These are phyloP conservation scores for Andrena flavipes DNA, from an alignment of 2,888 invertebrate species.

Conservation along the genomic window DNA sequence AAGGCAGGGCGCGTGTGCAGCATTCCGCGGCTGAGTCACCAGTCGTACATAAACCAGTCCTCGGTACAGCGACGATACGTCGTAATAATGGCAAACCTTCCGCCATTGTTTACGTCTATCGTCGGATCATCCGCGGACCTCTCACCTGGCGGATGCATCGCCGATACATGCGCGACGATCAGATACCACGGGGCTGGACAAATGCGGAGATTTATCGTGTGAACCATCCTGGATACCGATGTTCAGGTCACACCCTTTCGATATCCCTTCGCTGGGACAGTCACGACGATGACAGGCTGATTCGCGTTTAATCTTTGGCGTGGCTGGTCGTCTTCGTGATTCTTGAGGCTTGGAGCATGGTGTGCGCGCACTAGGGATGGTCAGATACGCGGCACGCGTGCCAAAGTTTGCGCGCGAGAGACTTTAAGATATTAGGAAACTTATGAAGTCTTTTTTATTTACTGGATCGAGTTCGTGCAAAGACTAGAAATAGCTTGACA, in stretches of 20 bases:
- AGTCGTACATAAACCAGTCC: conserved; percentile 64
- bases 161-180: conserved; percentile 21
- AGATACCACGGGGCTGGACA: conserved; percentile 37
- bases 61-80: conserved; percentile 53
- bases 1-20: conserved; percentile 77
- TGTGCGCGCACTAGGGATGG: no score
- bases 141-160: conserved; percentile 27
- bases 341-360: no score
- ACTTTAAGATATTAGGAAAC: background rate
- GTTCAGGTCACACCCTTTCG: conserved; percentile 30
- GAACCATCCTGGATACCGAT: conserved; percentile 3
- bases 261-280: background rate
- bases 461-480: no score
- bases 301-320: background rate
- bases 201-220: conserved; percentile 46
- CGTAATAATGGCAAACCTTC: conserved; percentile 59
- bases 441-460: no score
- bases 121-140: conserved; percentile 41
- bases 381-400: no score
- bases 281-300: background rate
- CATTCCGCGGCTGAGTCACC: conserved; percentile 78
- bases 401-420: background rate
- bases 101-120: conserved; percentile 65
- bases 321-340: background rate
- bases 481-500: no score